These are phyloP conservation scores for Pempheris klunzingeri DNA, from an alignment of 2,797 vertebrate genomes.

Conservation along the genomic window DNA sequence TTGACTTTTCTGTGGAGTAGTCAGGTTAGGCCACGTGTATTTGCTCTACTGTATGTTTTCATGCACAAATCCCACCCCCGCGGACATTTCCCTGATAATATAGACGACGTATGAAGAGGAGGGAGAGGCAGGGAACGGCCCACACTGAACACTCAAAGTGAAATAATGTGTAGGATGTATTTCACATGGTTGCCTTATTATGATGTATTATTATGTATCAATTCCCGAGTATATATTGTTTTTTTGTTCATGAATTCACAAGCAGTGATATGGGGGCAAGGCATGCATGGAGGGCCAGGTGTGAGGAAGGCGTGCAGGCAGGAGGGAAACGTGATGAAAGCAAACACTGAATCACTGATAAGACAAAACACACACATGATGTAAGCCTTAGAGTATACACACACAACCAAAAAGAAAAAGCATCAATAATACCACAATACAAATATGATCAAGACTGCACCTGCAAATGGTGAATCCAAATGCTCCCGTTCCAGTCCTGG, in stretches of 20 bases:
- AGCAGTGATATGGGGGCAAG: neutral
- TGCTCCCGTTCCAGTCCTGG: neutral
- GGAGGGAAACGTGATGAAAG: slow-evolving; percentile 32
- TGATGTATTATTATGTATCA: neutral
- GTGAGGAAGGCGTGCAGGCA: neutral
- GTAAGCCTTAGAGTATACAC: neutral
- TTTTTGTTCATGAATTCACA: slow-evolving; percentile 6
- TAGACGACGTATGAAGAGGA: slow-evolving; percentile 1
- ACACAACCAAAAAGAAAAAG: neutral
- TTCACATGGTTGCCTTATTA: neutral
- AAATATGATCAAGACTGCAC: neutral
- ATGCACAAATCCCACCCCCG: neutral
- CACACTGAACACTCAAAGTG: neutral
- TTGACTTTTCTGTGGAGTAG: slow-evolving; percentile 46
- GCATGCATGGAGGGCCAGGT: neutral
- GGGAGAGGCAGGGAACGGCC: neutral
- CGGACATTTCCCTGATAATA: slow-evolving; percentile 42
- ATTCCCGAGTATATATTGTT: neutral
- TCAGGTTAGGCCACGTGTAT: slow-evolving; percentile 15
- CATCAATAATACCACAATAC: too few relatives aligned
- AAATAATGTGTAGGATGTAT: neutral
- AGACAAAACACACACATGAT: slow-evolving; percentile 11
- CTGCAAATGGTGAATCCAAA: neutral
- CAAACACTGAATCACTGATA: slow-evolving; percentile 24
- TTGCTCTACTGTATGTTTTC: slow-evolving; percentile 41